These are phyloP conservation scores for Trachymyrmex cornetzi DNA, from an alignment of 1,140 invertebrate species.

Conservation along the genomic window DNA sequence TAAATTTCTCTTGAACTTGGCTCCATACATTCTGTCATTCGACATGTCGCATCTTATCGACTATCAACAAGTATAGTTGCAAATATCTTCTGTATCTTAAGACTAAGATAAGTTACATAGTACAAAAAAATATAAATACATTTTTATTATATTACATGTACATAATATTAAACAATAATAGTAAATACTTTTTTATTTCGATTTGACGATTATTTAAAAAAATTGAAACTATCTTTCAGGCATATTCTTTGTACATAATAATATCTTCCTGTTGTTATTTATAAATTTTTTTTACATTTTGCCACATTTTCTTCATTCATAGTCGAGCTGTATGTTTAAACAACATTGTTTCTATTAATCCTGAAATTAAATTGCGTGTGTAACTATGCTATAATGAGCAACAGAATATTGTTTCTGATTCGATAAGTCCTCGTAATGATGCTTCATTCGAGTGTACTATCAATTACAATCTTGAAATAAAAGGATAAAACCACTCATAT, in stretches of 20 bases:
- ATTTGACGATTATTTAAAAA: constrained; percentile 57
- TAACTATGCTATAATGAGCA: neutral
- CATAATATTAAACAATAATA: constrained; percentile 65
- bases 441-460: neutral
- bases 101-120: constrained; percentile 27
- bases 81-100: constrained; percentile 12
- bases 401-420: constrained; percentile 1
- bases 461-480: neutral
- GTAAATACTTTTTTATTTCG: constrained; percentile 34
- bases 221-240: constrained; percentile 75
- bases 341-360: constrained; percentile 7
- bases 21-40: neutral
- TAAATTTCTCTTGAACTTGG: constrained; percentile 4
- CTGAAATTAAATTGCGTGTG: neutral
- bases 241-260: constrained; percentile 71
- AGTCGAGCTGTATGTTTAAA: constrained; percentile 4
- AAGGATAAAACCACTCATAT: neutral
- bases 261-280: constrained; percentile 77
- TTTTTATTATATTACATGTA: constrained; percentile 74
- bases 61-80: neutral
- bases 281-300: constrained; percentile 82
- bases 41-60: neutral
- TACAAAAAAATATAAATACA: constrained; percentile 80
- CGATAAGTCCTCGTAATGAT: neutral
- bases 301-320: neutral